Percentiles rank a stretch among this genome's conserved stretches.
Evolutionary conservation across 2,113 vertebrate genomes (phyloP).

Genomic region (Dendrocopos noguchii): DNA sequence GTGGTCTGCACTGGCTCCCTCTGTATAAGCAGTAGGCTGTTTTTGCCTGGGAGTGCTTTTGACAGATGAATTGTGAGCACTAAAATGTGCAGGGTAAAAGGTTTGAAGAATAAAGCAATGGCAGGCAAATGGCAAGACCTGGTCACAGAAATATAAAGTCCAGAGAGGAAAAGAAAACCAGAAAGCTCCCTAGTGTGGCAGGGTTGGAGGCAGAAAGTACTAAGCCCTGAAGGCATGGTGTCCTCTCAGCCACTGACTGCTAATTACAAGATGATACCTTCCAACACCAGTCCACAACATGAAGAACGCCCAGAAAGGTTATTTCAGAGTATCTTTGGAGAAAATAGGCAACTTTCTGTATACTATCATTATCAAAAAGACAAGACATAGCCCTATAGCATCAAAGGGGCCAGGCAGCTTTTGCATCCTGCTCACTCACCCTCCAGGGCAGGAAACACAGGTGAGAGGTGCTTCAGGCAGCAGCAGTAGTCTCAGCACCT

Average conservation of each 20-base stretch:
- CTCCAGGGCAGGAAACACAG: fast-evolving
- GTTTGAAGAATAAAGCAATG: fast-evolving
- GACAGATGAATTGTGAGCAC: neutral
- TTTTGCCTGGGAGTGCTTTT: neutral
- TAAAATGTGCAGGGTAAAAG: neutral
- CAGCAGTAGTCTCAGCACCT: neutral
- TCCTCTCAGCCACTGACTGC: neutral
- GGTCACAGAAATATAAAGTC: neutral
- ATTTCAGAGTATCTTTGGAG: neutral
- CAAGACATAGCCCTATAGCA: neutral
- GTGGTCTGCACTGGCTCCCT: neutral
- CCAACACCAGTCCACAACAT: neutral
- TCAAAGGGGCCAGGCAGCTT: neutral
- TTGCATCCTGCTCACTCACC: neutral
- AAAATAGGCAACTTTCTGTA: neutral
- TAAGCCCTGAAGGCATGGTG: neutral
- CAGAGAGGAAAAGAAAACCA: neutral
- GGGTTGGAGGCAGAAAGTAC: neutral
- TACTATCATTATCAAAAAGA: neutral
- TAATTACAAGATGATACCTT: neutral
- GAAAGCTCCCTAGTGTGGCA: neutral
- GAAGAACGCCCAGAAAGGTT: neutral
- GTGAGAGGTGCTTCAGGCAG: neutral
- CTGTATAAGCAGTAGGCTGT: neutral
- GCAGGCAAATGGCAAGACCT: neutral